Evolutionary conservation across 2,888 invertebrate species (phyloP), one percentile per base, ranked within the genome.

Genomic region (Erpobdella octoculata): DNA sequence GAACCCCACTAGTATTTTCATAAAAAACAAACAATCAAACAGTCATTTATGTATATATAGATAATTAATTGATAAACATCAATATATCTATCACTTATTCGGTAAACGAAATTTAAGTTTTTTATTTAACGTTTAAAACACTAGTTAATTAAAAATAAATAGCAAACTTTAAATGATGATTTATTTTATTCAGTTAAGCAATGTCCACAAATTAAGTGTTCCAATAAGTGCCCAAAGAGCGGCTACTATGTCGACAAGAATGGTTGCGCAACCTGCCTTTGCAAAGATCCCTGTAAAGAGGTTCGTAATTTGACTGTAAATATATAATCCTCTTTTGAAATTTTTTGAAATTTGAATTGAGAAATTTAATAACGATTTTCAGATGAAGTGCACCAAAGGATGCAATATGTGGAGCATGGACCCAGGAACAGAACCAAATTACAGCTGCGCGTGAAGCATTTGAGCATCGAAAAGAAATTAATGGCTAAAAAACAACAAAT

Each of bases 361-460:
- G 18, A 41, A 18, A 12, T 41, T 41, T 12, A 41, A 41, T 41
- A 41, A 41, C 21, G 21, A 8, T 25, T 53, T 53, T n/a, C 18
- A 53, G 53, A 8, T 53, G 53, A 53, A 53, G 28, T 53, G 53
- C 53, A 6, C 8, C 53, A 53, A n/a, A 8, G 21, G 53, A 53
- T 53, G 53, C 53, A 28, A 28, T 2, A n/a, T n/a, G 21, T 53
- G 9, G 6, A 25, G 21, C 28, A 28, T 53, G 21, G 28, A 53
- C 53, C 53, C 53, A 25, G 53, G 53, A 53, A n/a, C 53, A 25
- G 53, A 53, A 53, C 53, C 53, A 53, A 53, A 53, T 28, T 53
- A 53, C 15, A 1, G 1, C 1, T 53, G 53, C 53, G 1, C 4
- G 4, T 53, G 21, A 53, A 53, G 8, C 53, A 53, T 8, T 18